Evolutionary conservation across 1,140 invertebrate genomes (phyloP).

Genomic region (Diachasmimorpha longicaudata): DNA sequence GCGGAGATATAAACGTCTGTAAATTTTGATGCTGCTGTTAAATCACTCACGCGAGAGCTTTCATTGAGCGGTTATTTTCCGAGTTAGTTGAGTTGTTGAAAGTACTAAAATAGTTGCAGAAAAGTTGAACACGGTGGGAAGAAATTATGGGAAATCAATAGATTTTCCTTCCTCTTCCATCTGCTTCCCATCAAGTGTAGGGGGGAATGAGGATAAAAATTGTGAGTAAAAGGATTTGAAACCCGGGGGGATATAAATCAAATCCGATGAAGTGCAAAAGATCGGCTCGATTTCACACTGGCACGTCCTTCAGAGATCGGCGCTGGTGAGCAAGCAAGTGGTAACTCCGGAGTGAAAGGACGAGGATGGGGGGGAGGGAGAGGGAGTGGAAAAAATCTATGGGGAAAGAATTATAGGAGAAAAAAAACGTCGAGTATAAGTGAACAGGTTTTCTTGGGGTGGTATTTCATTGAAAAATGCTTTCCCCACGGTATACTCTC

Average conservation of each 20-base stretch:
- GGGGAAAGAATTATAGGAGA: not conserved
- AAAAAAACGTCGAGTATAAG: slow-evolving; percentile 8
- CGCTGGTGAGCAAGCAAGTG: not conserved
- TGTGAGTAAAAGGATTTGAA: not conserved
- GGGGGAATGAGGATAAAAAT: not conserved
- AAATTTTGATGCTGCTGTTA: not conserved
- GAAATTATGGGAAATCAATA: not conserved
- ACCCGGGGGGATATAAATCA: slow-evolving; percentile 29
- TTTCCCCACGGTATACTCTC: slow-evolving; percentile 16
- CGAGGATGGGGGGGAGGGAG: not conserved
- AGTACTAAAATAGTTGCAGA: not conserved
- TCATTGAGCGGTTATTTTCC: not conserved
- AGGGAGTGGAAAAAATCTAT: not conserved
- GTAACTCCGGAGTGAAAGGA: not conserved
- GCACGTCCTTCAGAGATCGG: slow-evolving; percentile 22
- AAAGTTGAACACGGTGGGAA: not conserved
- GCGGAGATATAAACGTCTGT: too few relatives aligned
- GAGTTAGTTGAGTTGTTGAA: not conserved
- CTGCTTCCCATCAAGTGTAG: not conserved
- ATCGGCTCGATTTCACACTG: slow-evolving; percentile 27
- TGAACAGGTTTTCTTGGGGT: slow-evolving; percentile 8
- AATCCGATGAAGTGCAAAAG: slow-evolving; percentile 34
- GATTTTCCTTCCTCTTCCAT: not conserved
- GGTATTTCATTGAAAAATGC: slow-evolving; percentile 45
- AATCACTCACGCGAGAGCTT: too few relatives aligned